phyloP scores from a whole-genome alignment of 2,113 vertebrate genomes.

The Neopipo cinnamomea region DNA sequence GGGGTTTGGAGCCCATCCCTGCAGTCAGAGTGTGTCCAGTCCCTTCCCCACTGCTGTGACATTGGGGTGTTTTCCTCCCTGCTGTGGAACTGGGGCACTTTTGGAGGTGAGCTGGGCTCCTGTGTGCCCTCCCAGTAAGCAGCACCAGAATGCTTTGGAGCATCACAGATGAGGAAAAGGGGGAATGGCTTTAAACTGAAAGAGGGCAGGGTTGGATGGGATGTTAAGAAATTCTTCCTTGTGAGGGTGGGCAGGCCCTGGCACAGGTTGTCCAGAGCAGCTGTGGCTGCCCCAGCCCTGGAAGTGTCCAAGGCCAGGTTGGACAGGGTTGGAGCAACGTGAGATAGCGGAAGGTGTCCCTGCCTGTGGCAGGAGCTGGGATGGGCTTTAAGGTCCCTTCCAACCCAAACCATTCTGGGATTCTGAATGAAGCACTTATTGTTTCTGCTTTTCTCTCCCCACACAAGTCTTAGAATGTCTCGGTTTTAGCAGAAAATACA shows the following conservation, averaged over 20 bases:
- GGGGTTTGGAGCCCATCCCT: background rate
- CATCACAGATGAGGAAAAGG: rapidly evolving
- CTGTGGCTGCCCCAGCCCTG: background rate
- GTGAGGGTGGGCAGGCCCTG: background rate
- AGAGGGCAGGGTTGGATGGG: rapidly evolving
- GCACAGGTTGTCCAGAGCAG: background rate
- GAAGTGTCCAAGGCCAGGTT: background rate
- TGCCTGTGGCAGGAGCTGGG: rapidly evolving
- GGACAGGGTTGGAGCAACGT: rapidly evolving
- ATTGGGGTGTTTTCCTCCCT: background rate
- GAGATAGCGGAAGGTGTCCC: background rate
- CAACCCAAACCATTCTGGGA: background rate
- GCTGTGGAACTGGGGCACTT: background rate
- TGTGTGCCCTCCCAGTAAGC: rapidly evolving
- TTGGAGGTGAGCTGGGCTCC: background rate
- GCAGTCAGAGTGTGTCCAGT: rapidly evolving
- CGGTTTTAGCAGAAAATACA: background rate
- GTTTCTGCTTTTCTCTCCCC: background rate
- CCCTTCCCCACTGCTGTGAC: background rate
- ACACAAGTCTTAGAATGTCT: rapidly evolving
- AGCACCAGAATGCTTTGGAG: background rate
- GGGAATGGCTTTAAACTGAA: too few relatives aligned
- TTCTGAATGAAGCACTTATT: rapidly evolving
- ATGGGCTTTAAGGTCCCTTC: background rate
- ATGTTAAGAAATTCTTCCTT: background rate